Percentiles rank a stretch among this genome's conserved stretches.
Conservation (phyloP, 2,113 vertebrate species). For the Silurus glanis region DNA sequence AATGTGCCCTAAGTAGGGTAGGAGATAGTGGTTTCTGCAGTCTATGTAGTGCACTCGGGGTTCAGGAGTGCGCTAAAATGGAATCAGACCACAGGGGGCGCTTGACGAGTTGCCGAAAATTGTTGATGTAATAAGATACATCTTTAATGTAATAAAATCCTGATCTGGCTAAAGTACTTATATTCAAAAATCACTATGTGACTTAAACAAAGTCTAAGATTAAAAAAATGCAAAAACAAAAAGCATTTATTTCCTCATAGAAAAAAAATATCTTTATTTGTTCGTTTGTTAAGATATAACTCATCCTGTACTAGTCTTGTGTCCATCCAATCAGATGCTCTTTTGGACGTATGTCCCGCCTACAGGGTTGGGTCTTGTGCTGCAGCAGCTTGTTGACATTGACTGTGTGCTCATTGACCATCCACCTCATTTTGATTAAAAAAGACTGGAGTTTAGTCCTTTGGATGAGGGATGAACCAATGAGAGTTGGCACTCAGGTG, state of each 20-base stretch:
- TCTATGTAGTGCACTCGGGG: neutral
- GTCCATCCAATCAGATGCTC: neutral
- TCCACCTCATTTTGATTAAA: neutral
- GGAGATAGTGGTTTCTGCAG: too few relatives aligned
- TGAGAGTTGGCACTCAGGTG: neutral
- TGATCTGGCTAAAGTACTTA: neutral
- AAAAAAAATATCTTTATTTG: too few relatives aligned
- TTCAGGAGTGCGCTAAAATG: too few relatives aligned
- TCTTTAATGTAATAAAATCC: too few relatives aligned
- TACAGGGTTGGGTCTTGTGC: neutral
- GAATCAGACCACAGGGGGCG: neutral
- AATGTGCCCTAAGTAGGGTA: neutral
- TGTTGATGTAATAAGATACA: too few relatives aligned
- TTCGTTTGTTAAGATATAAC: neutral
- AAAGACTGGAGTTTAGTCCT: neutral
- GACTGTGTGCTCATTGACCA: neutral
- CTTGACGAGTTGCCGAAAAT: too few relatives aligned
- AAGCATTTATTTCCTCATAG: too few relatives aligned
- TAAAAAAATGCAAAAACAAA: neutral
- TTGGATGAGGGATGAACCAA: neutral
- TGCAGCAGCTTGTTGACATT: neutral
- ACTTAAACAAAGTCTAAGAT: too few relatives aligned
- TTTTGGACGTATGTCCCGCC: neutral
- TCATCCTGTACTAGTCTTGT: neutral
- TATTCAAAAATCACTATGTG: neutral